Evolutionary conservation across 53 echinoderm and acorn worm genomes (phyloP), one percentile per base, ranked within the genome.

Genomic region (Actinopyga echinites): DNA sequence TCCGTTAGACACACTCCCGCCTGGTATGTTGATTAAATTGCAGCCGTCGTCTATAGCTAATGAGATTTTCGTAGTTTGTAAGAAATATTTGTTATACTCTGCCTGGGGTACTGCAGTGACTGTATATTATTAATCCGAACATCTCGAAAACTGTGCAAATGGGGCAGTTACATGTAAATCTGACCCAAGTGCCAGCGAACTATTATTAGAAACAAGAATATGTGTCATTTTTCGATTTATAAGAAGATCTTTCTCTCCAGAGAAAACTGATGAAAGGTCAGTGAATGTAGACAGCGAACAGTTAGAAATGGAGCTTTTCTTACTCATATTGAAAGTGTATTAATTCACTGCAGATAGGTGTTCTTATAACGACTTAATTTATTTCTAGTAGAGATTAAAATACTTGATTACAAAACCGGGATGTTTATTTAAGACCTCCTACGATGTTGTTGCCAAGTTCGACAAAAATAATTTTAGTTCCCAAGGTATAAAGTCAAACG

Each of bases 31-130:
- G 71, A 71, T 71, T 71, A 71, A 71, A 71, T 71, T 71, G 71
- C 20, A 71, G 21, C 71, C 42, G 71, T 71, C 71, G 71, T 40
- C 71, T 71, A 40, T 44, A 24, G 71, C 31, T 71, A 71, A 71
- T 71, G 71, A 71, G 71, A 71, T 71, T 71, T 35, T 71, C 42
- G 44, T 22, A 71, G 71, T 71, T 71, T 71, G 71, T 44, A 44
- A 22, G 71, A 71, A 71, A 40, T 71, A 22, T 71, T 44, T 8
- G 21, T 8, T 71, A 69, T 40, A 71, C 23, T 71, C 9, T 24
- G 71, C 71, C 71, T 9, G 22, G 24, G 71, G 71, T 40, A 24
- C 22, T 7, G 40, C 71, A 24, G 12, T 71, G 71, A 36, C 71
- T 43, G 71, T 44, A 40, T 24, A 40, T 25, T 71, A 42, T 71